A percentile compares a stretch with the other conserved stretches of the same genome.
phyloP scores from a whole-genome alignment of 2,888 invertebrate species.

The Phymatocera aterrima region DNA sequence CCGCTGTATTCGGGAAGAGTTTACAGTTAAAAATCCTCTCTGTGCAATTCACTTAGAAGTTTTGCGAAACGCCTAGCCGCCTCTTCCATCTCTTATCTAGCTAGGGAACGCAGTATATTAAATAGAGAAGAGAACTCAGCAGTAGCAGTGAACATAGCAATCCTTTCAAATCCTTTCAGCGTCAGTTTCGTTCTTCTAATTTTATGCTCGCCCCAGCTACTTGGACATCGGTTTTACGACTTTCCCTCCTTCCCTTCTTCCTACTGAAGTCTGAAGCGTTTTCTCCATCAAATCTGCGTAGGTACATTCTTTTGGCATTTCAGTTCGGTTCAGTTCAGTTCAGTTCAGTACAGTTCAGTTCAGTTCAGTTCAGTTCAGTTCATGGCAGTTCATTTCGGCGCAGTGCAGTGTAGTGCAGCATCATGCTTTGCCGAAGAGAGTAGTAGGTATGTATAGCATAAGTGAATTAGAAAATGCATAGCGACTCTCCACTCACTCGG shows the following conservation, averaged over 20 bases:
- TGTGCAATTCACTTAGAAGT: constrained; percentile 30
- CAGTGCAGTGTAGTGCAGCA: background rate
- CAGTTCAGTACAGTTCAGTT: no score
- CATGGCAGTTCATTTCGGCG: no score
- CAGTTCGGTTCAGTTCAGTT: background rate
- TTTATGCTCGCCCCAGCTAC: constrained; percentile 62
- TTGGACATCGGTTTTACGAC: constrained; percentile 61
- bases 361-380: no score
- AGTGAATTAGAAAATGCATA: constrained; percentile 38
- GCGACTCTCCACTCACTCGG: background rate
- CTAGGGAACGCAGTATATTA: background rate
- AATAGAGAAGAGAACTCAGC: background rate
- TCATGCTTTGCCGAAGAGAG: no score
- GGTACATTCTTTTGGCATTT: background rate
- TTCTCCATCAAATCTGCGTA: constrained; percentile 57
- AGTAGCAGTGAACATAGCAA: constrained; percentile 51
- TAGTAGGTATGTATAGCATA: constrained; percentile 6
- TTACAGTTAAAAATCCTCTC: constrained; percentile 4
- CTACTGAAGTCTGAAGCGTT: constrained; percentile 54
- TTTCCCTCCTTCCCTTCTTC: background rate
- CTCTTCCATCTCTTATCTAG: background rate
- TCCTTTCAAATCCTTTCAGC: constrained; percentile 67
- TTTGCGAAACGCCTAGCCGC: background rate
- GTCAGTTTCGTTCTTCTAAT: constrained; percentile 67
- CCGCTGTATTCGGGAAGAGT: background rate